Evolutionary conservation across 2,797 vertebrate genomes (phyloP), one percentile per base, ranked within the genome.

Genomic region (Avahi laniger): DNA sequence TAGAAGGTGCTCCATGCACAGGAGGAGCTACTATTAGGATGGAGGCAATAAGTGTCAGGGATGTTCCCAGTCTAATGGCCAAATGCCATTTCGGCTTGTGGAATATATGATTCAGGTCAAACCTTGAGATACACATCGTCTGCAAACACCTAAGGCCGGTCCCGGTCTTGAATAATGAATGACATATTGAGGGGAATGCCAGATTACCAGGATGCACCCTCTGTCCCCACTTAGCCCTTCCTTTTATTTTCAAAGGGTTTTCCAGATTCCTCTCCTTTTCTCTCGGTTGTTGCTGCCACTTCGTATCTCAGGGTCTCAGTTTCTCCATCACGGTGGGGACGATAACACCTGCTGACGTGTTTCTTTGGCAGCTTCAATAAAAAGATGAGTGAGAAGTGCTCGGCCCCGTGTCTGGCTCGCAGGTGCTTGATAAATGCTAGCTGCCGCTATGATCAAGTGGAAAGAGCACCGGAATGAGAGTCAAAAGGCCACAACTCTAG

Each of bases 321-420:
- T 43, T 81, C 38, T 35, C 73, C 43, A 33, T 50, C 28, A 28
- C 1, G 10, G 26, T 30, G 50, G 50, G 41, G n/a, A 38, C 7
- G 54, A 13, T 17, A 17, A 9, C 1, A 7, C 38, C 61, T n/a
- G 24, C 48, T 52, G 1, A 6, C 26, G 14, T 9, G 33, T 63
- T 59, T 85, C 28, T 93, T 41, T 72, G n/a, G 69, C 38, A 69
- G 20, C n/a, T 15, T 28, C 30, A 26, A 1, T 5, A 20, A 83
- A 20, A 38, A 4, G 8, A 12, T n/a, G 17, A 22, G 7, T 35
- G 59, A 84, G 35, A 78, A 82, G 38, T 5, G 13, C 24, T 57
- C 11, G 3, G 38, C 83, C 18, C 15, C 0, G 9, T 7, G n/a
- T 20, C 61, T n/a, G 52, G 69, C 46, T 20, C 3, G 1, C 70